Evolutionary conservation across 1,140 invertebrate genomes (phyloP).

Genomic region (Neodiprion lecontei): DNA sequence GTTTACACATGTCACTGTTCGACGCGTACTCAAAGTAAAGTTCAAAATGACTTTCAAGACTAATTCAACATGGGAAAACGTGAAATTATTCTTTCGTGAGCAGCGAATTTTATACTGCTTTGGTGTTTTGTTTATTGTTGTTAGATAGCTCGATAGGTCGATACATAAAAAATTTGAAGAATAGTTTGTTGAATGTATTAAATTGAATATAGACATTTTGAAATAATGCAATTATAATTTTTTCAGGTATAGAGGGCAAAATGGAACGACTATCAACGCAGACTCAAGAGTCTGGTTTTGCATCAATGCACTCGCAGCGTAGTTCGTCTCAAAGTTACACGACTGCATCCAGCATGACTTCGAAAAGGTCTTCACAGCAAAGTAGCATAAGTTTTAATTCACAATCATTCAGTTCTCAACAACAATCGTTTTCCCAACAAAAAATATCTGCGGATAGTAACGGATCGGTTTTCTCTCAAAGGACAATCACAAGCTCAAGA

Average conservation of each 20-base stretch:
- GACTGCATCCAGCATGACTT: conserved; percentile 59
- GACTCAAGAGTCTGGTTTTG: conserved; percentile 71
- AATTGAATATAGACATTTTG: too few species aligned
- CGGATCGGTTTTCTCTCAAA: conserved; percentile 51
- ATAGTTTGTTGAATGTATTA: too few species aligned
- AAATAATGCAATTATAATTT: background rate
- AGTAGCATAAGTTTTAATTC: conserved; percentile 59
- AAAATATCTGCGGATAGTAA: conserved; percentile 52
- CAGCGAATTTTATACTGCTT: background rate
- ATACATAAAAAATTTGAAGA: too few species aligned
- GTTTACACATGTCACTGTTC: background rate
- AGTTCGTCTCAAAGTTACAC: conserved; percentile 69
- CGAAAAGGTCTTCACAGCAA: conserved; percentile 66
- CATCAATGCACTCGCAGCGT: conserved; percentile 72
- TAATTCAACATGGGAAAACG: background rate
- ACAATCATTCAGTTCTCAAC: conserved; percentile 58
- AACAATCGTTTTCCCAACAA: conserved; percentile 54
- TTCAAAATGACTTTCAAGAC: background rate
- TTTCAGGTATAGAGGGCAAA: conserved; percentile 56
- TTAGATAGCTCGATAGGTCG: too few species aligned
- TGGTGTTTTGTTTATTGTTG: too few species aligned
- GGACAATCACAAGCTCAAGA: conserved; percentile 49
- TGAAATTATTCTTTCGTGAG: background rate
- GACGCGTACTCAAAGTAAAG: background rate
- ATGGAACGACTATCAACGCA: conserved; percentile 60